These are phyloP conservation scores for Drosophila insularis DNA, from an alignment of 1,140 invertebrate genomes.

Conservation along the genomic window DNA sequence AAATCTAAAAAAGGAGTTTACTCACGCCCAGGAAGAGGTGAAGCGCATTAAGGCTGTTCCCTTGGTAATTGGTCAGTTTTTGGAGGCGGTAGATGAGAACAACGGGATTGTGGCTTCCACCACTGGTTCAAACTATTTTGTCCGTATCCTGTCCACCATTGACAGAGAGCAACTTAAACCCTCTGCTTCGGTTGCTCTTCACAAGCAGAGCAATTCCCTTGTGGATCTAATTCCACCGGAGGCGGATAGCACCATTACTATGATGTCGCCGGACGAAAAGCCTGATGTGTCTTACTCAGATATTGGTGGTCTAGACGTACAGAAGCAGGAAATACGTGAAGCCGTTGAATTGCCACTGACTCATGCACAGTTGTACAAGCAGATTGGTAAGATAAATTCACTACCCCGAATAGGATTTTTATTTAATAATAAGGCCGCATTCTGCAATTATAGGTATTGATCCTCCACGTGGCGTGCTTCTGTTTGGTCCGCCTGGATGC, in stretches of 20 bases:
- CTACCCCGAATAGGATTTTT: background rate
- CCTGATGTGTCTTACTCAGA: conserved; percentile 98
- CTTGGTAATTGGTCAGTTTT: conserved; percentile 97
- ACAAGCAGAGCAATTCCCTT: conserved; percentile 98
- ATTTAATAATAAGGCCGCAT: background rate
- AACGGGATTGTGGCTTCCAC: conserved; percentile 94
- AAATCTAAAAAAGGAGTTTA: conserved; percentile 98
- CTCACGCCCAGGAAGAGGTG: conserved; percentile 98
- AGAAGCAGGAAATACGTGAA: conserved; percentile 99
- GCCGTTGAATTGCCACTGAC: conserved; percentile 99
- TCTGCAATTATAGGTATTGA: conserved; percentile 85
- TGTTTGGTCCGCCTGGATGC: conserved; percentile 99
- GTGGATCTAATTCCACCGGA: conserved; percentile 98
- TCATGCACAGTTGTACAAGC: conserved; percentile 99
- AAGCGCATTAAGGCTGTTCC: conserved; percentile 99
- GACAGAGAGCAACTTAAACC: conserved; percentile 97
- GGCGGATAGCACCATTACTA: conserved; percentile 96
- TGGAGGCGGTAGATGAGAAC: conserved; percentile 98
- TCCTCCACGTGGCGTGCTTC: conserved; percentile 98
- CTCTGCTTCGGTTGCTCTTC: conserved; percentile 97
- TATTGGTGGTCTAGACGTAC: conserved; percentile 99
- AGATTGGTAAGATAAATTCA: conserved; percentile 86
- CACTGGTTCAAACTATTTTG: conserved; percentile 98
- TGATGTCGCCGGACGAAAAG: conserved; percentile 98
- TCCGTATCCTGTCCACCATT: conserved; percentile 96